phyloP scores from a whole-genome alignment of 2,888 invertebrate species.

The Epirrita christyi region DNA sequence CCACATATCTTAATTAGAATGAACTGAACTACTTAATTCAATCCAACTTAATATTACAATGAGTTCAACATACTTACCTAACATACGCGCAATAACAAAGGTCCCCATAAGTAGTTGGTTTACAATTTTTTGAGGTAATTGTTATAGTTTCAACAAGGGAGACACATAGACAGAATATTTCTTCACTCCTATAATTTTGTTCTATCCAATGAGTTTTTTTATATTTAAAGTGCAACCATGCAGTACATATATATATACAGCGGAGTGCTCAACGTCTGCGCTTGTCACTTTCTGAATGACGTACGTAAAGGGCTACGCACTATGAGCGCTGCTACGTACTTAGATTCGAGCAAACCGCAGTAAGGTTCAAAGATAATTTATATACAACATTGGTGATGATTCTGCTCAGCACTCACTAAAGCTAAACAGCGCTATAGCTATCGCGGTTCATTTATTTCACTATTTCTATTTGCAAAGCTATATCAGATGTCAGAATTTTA shows the following conservation, averaged over 20 bases:
- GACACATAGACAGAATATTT: constrained; percentile 1
- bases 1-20: constrained; percentile 54
- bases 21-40: constrained; percentile 37
- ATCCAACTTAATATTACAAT: constrained; percentile 18
- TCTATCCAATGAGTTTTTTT: no score
- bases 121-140: constrained; percentile 6
- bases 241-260: no score
- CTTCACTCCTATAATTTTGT: background rate
- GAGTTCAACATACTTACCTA: constrained; percentile 15
- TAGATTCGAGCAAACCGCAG: background rate
- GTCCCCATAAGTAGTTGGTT: background rate
- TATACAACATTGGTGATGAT: background rate
- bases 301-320: no score
- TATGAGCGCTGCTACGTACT: background rate
- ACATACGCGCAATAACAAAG: constrained; percentile 7
- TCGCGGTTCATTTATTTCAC: no score
- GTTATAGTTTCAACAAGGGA: constrained; percentile 10
- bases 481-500: no score
- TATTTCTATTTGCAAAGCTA: no score
- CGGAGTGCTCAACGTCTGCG: no score
- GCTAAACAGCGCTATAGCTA: no score
- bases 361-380: background rate
- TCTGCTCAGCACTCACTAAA: no score
- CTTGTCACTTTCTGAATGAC: no score
- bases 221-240: no score